phyloP scores from a whole-genome alignment of 92 coral and sea anemone species.

The Bergia sp. region DNA sequence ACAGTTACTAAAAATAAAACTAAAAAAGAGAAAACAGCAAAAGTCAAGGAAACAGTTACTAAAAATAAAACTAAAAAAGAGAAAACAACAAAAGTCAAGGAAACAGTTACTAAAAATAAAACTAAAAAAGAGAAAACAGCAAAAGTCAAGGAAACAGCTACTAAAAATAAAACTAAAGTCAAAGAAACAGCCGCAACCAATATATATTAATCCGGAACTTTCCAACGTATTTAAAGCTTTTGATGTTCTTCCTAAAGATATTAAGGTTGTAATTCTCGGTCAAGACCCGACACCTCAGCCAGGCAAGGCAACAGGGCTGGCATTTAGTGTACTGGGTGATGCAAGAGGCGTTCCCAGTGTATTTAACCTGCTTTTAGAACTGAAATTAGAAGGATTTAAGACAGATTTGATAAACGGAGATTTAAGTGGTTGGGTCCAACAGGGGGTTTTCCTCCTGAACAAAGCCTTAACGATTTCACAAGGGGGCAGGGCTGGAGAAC shows the following conservation, averaged over 20 bases:
- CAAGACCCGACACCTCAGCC: constrained; percentile 48
- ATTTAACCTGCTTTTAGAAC: constrained; percentile 34
- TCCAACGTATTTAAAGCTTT: not conserved
- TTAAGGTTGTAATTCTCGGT: constrained; percentile 30
- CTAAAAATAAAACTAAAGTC: no score
- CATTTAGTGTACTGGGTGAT: constrained; percentile 26
- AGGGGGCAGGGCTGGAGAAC: not conserved
- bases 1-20: no score
- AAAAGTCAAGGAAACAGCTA: no score
- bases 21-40: no score
- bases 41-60: no score
- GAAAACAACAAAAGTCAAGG: no score
- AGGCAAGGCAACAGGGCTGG: constrained; percentile 36
- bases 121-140: not conserved
- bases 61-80: no score
- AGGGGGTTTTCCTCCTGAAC: constrained; percentile 43
- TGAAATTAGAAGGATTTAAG: not conserved
- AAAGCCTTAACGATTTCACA: constrained; percentile 20
- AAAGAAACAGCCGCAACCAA: no score
- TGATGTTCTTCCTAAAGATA: not conserved
- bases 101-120: not conserved
- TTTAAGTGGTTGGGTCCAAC: not conserved
- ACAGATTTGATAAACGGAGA: constrained; percentile 34
- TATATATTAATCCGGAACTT: not conserved
- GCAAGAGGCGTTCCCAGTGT: constrained; percentile 31